A percentile compares a stretch with the other conserved stretches of the same genome.
phyloP scores from a whole-genome alignment of 1,140 invertebrate genomes.

The Hormaphis cornu region DNA sequence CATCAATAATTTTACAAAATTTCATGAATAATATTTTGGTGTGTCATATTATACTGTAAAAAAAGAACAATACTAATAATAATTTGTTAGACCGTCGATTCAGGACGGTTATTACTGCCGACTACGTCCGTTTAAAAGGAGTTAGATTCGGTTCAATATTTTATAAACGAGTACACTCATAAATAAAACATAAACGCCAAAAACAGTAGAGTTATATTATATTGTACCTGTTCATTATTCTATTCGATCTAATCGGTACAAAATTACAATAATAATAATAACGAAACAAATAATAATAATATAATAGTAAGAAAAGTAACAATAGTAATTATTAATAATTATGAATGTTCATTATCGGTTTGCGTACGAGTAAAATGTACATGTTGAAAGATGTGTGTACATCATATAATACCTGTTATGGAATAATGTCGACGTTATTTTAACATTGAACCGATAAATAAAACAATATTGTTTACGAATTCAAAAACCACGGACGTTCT shows the following conservation, averaged over 20 bases:
- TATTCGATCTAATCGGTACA: conserved; percentile 17
- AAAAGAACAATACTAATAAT: background rate
- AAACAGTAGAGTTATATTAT: background rate
- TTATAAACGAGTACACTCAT: background rate
- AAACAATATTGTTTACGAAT: conserved; percentile 1
- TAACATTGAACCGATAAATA: conserved; percentile 19
- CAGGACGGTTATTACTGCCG: no score
- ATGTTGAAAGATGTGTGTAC: background rate
- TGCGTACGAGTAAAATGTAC: no score
- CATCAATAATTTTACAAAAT: no score
- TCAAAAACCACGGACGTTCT: background rate
- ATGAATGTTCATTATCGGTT: no score
- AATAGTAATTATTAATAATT: conserved; percentile 8
- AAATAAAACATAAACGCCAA: background rate
- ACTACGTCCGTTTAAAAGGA: no score
- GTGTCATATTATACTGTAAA: no score
- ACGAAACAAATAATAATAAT: background rate
- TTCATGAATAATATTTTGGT: no score
- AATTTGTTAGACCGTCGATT: no score
- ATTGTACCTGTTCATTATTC: conserved; percentile 18
- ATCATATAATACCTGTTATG: background rate
- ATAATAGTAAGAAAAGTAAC: background rate
- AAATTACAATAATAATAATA: conserved; percentile 18
- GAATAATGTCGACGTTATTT: background rate
- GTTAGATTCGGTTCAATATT: no score